Base-by-base conservation (phyloP, 1,140 invertebrate genomes). In the Samia ricini region DNA sequence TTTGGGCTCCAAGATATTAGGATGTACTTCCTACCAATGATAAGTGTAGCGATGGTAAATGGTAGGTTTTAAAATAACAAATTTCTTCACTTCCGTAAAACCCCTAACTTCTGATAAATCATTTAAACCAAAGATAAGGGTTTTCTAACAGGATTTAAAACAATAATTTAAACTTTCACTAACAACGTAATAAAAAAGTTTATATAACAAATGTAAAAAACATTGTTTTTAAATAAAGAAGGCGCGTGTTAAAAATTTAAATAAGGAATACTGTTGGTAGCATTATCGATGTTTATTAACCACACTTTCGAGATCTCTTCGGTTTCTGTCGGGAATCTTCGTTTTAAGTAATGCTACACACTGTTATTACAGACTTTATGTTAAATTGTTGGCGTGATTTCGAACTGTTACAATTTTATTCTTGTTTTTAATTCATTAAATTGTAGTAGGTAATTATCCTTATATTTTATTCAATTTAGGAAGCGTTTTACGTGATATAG, bases 171-270 rank as follows among this genome's bases (percentile, higher is more conserved):
- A n/a, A n/a, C n/a, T 42, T 42, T 12, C 33, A 42, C 15, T 42
- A 42, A 42, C 33, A 42, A 42, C 33, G n/a, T 42, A 42, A 42
- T 42, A 42, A 42, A 42, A n/a, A 15, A 15, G 33, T 42, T 42
- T 10, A 42, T 10, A 42, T 42, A 42, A n/a, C n/a, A n/a, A n/a
- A n/a, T n/a, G n/a, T n/a, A 55, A 55, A 22, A 55, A 55, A 55
- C 15, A 12, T 55, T 15, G 10, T 24, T 24, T 55, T 55, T 23
- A 55, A 55, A 55, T 55, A 55, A 55, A 55, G 52, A 55, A 55
- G 22, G 22, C 52, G n/a, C 22, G 52, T 21, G 20, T 42, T 42
- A 42, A 42, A 42, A 42, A 42, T 42, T 42, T 42, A 42, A 42
- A 42, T 42, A 42, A 42, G n/a, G 52, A 55, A 55, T 10, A 18